A percentile compares a stretch with the other conserved stretches of the same genome.
These are phyloP conservation scores for Autographa gamma DNA, from an alignment of 2,888 invertebrate species.

Conservation along the genomic window DNA sequence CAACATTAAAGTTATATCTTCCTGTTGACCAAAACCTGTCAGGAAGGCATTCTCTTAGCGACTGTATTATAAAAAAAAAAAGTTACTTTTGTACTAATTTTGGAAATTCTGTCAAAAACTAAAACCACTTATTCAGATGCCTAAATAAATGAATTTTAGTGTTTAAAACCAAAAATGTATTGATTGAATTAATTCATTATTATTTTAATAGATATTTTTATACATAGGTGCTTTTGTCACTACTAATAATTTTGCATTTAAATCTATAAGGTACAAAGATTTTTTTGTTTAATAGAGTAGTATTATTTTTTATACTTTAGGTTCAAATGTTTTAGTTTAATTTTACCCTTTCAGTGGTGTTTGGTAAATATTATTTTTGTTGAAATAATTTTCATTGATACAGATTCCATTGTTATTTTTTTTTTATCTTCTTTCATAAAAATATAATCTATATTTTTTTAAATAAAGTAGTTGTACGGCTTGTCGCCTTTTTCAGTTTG, in stretches of 20 bases:
- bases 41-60: too few relatives aligned
- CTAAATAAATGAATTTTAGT: constrained; percentile 21
- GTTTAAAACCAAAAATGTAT: constrained; percentile 35
- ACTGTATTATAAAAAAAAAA: too few relatives aligned
- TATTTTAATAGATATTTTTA: constrained; percentile 6
- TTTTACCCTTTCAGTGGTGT: not conserved
- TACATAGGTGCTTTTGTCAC: constrained; percentile 48
- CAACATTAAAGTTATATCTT: too few relatives aligned
- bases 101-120: not conserved
- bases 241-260: constrained; percentile 52
- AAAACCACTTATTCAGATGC: constrained; percentile 8
- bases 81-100: too few relatives aligned
- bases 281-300: not conserved
- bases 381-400: too few relatives aligned
- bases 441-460: too few relatives aligned
- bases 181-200: constrained; percentile 14
- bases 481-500: too few relatives aligned
- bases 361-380: not conserved
- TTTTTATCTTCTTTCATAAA: too few relatives aligned
- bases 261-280: constrained; percentile 55
- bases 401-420: too few relatives aligned
- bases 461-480: too few relatives aligned
- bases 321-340: not conserved
- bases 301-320: not conserved
- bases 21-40: too few relatives aligned